These are phyloP conservation scores for Sceloporus undulatus DNA, from an alignment of 2,113 vertebrate genomes.

Conservation along the genomic window DNA sequence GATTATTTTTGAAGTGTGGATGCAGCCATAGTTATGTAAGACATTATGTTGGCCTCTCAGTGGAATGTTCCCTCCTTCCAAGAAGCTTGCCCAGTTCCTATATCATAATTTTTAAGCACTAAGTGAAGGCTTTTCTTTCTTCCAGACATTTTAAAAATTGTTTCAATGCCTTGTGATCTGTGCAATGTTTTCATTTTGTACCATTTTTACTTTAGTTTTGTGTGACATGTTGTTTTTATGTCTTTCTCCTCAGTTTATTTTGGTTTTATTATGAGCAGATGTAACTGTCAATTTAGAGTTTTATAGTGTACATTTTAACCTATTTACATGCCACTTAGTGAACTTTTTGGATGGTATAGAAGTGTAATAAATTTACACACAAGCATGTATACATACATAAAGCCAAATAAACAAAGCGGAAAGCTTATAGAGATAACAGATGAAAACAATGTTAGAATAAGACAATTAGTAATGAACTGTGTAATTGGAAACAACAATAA, in stretches of 20 bases:
- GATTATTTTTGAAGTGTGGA: no score
- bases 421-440: no score
- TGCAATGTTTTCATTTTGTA: not conserved
- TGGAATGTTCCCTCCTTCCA: no score
- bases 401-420: not conserved
- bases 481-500: not conserved
- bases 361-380: not conserved
- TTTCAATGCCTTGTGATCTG: no score
- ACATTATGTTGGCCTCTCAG: no score
- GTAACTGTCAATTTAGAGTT: not conserved
- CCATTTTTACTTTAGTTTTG: not conserved
- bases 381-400: no score
- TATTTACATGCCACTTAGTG: not conserved
- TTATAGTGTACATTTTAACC: not conserved
- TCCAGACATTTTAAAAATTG: no score
- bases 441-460: not conserved
- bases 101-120: no score
- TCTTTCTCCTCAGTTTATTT: not conserved
- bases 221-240: not conserved
- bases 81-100: no score
- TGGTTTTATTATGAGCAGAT: not conserved
- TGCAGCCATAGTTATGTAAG: no score
- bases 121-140: no score
- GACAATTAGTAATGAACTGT: not conserved
- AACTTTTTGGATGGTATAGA: not conserved